Percentiles rank a stretch among this genome's conserved stretches.
These are phyloP conservation scores for Anoplophora glabripennis DNA, from an alignment of 1,140 invertebrate species.

Conservation along the genomic window DNA sequence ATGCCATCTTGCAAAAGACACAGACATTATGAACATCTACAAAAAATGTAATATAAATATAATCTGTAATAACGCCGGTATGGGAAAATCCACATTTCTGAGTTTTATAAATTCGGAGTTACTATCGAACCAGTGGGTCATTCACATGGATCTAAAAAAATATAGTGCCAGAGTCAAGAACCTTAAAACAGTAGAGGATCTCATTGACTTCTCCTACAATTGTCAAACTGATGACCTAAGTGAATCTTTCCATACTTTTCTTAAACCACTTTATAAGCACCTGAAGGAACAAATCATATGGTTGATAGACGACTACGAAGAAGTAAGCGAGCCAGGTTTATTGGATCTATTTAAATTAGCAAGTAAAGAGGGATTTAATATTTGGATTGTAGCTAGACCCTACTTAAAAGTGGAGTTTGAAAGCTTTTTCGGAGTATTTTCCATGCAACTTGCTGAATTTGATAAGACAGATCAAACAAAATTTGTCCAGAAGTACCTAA, in stretches of 20 bases:
- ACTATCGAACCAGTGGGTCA: not conserved
- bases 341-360: constrained; percentile 3
- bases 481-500: not conserved
- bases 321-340: not conserved
- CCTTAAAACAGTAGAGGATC: not conserved
- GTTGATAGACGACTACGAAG: constrained; percentile 6
- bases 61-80: constrained; percentile 7
- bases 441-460: constrained; percentile 2
- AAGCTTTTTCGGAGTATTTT: not conserved
- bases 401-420: not conserved
- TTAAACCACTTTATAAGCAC: not conserved
- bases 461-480: not conserved
- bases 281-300: not conserved
- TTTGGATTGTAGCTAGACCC: constrained; percentile 7
- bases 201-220: not conserved
- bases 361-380: not conserved
- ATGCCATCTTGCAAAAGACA: not conserved
- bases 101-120: not conserved
- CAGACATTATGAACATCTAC: not conserved
- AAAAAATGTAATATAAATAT: not conserved
- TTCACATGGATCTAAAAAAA: constrained; percentile 1
- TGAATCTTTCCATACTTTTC: not conserved
- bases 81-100: constrained; percentile 6
- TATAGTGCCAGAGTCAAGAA: not conserved
- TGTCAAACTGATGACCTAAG: not conserved